Conservation (phyloP, 2,888 invertebrate genomes). For the Eudasyphora cyanicolor region DNA sequence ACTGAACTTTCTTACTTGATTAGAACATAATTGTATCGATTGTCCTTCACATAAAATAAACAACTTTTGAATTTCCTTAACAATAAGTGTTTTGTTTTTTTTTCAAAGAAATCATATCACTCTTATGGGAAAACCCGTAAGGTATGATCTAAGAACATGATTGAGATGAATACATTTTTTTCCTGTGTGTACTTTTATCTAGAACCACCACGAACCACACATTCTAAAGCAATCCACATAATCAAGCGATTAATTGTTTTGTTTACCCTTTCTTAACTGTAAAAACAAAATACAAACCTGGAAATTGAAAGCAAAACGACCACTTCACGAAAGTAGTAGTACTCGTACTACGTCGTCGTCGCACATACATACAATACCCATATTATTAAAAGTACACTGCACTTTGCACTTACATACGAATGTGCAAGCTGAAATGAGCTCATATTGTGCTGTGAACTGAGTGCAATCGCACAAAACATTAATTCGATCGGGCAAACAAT, state of each 20-base stretch:
- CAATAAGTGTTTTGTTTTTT: no score
- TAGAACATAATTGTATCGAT: no score
- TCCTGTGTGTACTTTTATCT: not conserved
- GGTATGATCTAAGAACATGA: no score
- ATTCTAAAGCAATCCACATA: not conserved
- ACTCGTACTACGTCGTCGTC: not conserved
- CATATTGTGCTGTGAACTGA: not conserved
- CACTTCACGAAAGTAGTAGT: not conserved
- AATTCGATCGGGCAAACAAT: no score
- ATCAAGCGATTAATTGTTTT: conserved; percentile 36
- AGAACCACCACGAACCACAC: not conserved
- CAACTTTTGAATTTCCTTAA: no score
- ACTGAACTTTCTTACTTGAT: no score
- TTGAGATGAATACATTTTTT: no score
- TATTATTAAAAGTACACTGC: conserved; percentile 51
- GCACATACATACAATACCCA: not conserved
- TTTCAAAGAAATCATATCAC: no score
- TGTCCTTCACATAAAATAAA: no score
- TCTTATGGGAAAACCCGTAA: no score
- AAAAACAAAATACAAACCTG: conserved; percentile 1
- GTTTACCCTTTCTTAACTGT: conserved; percentile 50
- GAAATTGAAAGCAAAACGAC: not conserved
- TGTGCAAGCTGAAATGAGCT: not conserved
- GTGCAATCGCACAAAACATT: conserved; percentile 46
- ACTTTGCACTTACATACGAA: conserved; percentile 52